A percentile compares a stretch with the other conserved stretches of the same genome.
These are phyloP conservation scores for Mystacornis crossleyi DNA, from an alignment of 2,113 vertebrate species.

Conservation along the genomic window DNA sequence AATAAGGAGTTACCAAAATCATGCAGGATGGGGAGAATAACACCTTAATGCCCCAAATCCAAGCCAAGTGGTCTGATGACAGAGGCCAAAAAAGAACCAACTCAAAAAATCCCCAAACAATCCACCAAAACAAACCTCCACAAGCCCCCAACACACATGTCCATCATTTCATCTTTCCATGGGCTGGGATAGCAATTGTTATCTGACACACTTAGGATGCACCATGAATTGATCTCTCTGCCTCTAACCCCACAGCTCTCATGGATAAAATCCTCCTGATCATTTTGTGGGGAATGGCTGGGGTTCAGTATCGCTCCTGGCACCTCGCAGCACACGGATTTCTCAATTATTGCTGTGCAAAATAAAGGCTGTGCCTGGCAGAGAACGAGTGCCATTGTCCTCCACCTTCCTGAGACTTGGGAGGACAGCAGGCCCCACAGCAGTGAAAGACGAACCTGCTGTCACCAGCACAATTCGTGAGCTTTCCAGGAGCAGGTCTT, in stretches of 20 bases:
- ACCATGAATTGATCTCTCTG: neutral
- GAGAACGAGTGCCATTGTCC: fast-evolving
- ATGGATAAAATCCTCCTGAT: fast-evolving
- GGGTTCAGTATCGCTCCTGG: neutral
- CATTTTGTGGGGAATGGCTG: neutral
- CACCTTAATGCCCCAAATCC: neutral
- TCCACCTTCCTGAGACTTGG: neutral
- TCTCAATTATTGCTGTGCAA: neutral
- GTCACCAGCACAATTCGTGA: neutral
- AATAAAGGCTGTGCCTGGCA: neutral
- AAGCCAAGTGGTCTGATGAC: neutral
- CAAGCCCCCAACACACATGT: fast-evolving
- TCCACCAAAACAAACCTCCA: neutral
- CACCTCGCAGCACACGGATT: fast-evolving
- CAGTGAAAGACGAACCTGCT: neutral
- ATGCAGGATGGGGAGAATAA: neutral
- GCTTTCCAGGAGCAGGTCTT: neutral
- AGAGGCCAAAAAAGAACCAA: neutral
- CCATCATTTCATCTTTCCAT: neutral
- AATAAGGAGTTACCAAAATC: neutral
- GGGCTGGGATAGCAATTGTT: neutral
- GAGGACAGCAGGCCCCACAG: fast-evolving
- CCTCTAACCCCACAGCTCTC: neutral
- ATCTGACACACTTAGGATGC: neutral
- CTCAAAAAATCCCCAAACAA: neutral